phyloP scores from a whole-genome alignment of 2,888 invertebrate species.

The Pterostichus niger region DNA sequence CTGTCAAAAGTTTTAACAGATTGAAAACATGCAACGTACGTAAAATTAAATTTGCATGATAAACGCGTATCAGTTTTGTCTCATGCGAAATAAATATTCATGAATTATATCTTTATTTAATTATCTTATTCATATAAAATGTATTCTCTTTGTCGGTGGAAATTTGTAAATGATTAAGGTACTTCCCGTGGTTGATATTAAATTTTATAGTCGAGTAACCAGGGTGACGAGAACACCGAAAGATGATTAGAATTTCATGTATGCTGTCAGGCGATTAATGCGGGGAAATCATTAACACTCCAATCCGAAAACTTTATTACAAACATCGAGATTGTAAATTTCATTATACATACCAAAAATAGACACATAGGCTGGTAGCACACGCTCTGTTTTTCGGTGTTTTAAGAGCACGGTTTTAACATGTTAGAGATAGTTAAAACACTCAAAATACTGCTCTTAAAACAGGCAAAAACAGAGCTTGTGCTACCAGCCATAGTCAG shows the following conservation, averaged over 20 bases:
- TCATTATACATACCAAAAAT: too few species aligned
- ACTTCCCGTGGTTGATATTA: constrained; percentile 37
- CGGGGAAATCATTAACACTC: constrained; percentile 28
- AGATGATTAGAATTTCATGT: constrained; percentile 47
- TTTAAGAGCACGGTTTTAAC: too few species aligned
- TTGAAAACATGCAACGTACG: constrained; percentile 40
- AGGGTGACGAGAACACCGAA: constrained; percentile 8
- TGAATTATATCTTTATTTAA: constrained; percentile 59
- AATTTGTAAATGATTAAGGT: constrained; percentile 54
- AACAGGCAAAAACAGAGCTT: too few species aligned
- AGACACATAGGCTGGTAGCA: too few species aligned
- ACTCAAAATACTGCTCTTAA: too few species aligned
- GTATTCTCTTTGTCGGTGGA: constrained; percentile 43
- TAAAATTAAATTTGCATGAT: constrained; percentile 53
- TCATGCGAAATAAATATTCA: constrained; percentile 56
- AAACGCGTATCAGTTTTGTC: constrained; percentile 39
- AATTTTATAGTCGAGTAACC: constrained; percentile 32
- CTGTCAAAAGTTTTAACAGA: constrained; percentile 48
- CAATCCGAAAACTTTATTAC: constrained; percentile 29
- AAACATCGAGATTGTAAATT: constrained; percentile 12
- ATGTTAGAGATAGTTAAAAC: too few species aligned
- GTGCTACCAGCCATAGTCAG: too few species aligned
- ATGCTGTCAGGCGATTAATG: constrained; percentile 15
- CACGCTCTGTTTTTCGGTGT: too few species aligned
- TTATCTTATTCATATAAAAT: constrained; percentile 47